phyloP scores from a whole-genome alignment of 2,888 invertebrate species.

The Timandra comae region DNA sequence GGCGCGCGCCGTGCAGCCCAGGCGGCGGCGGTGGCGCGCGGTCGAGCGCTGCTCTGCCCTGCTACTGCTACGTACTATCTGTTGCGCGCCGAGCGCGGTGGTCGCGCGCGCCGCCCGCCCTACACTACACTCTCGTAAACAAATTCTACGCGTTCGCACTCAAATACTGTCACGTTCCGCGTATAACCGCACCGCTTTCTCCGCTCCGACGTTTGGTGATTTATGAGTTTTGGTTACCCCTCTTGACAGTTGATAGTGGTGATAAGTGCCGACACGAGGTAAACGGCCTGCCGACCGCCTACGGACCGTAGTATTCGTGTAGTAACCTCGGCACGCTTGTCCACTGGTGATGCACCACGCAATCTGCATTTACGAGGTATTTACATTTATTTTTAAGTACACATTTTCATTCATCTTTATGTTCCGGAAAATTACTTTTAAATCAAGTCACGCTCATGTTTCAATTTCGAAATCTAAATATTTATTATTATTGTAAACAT shows the following conservation, averaged over 20 bases:
- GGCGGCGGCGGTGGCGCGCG: constrained; percentile 31
- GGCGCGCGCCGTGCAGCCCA: constrained; percentile 48
- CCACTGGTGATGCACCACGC: constrained; percentile 43
- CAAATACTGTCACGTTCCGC: constrained; percentile 27
- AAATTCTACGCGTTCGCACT: constrained; percentile 41
- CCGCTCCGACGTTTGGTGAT: constrained; percentile 22
- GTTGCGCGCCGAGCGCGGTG: constrained; percentile 67
- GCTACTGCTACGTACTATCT: constrained; percentile 52
- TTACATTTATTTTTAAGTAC: background rate
- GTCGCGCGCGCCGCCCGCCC: constrained; percentile 50
- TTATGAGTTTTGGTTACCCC: constrained; percentile 34
- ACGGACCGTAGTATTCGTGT: constrained; percentile 58
- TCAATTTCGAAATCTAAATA: no score
- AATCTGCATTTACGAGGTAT: constrained; percentile 27
- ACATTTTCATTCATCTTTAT: no score
- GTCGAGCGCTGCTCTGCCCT: constrained; percentile 28
- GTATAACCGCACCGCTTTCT: constrained; percentile 18
- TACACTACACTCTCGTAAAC: constrained; percentile 53
- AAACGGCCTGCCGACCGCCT: constrained; percentile 56
- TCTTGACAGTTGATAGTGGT: constrained; percentile 36
- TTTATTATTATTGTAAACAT: no score
- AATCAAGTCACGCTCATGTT: no score
- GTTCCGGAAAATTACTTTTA: no score
- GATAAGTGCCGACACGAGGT: constrained; percentile 39
- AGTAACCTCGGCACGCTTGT: constrained; percentile 46